Conservation (phyloP, 37 sponge, comb jelly and placozoan genomes). For the Ianthella basta region DNA sequence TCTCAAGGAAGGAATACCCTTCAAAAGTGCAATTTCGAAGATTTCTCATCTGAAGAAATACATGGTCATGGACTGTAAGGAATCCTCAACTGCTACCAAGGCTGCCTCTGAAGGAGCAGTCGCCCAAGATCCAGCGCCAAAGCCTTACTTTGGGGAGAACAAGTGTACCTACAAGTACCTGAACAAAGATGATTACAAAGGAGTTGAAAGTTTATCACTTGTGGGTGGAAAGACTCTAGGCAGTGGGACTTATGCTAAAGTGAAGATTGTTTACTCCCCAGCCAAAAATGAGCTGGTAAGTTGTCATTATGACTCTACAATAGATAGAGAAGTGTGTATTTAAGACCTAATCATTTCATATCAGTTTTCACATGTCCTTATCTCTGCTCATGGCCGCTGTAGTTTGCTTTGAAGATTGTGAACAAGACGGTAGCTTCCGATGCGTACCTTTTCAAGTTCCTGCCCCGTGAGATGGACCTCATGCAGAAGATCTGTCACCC, state of each 20-base stretch:
- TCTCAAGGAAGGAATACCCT: too few species aligned
- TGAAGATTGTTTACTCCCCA: constrained; percentile 74
- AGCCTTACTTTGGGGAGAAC: background rate
- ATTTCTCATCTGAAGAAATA: too few species aligned
- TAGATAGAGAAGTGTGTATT: too few species aligned
- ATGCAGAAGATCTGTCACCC: constrained; percentile 66
- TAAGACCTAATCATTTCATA: too few species aligned
- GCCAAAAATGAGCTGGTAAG: constrained; percentile 59
- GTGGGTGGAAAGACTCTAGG: constrained; percentile 76
- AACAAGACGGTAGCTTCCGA: constrained; percentile 78
- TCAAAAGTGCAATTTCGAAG: too few species aligned
- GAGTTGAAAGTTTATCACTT: constrained; percentile 38
- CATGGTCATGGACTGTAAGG: too few species aligned
- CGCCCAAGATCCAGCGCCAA: background rate
- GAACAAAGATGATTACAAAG: background rate
- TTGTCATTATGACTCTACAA: background rate
- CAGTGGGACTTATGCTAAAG: constrained; percentile 91
- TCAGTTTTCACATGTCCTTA: background rate
- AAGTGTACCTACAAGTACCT: background rate
- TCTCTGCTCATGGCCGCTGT: background rate
- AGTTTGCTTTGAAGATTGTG: constrained; percentile 92
- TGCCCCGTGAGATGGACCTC: constrained; percentile 85
- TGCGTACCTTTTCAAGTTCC: constrained; percentile 86
- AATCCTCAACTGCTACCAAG: too few species aligned
- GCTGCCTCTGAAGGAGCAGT: background rate